A percentile compares a stretch with the other conserved stretches of the same genome.
Conservation (phyloP, 2,113 vertebrate species). For the Bettongia penicillata region DNA sequence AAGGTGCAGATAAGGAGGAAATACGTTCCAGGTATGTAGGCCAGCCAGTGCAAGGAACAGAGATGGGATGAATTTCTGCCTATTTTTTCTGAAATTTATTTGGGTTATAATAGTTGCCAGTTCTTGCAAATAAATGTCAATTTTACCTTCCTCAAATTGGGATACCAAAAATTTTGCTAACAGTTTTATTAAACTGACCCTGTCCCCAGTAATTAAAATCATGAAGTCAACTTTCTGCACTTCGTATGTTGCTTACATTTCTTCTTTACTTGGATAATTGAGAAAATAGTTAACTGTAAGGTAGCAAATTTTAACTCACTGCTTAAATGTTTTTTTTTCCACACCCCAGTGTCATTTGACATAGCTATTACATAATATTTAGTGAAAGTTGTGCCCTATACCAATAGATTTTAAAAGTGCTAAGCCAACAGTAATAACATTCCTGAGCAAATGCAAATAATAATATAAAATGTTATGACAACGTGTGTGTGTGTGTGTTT, state of each 20-base stretch:
- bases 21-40: neutral
- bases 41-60: neutral
- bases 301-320: neutral
- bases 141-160: neutral
- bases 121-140: neutral
- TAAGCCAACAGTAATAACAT: neutral
- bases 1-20: neutral
- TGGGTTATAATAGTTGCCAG: neutral
- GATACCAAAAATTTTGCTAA: neutral
- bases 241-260: neutral
- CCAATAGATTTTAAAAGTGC: neutral
- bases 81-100: neutral
- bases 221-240: neutral
- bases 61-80: neutral
- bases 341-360: neutral
- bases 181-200: neutral
- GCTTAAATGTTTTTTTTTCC: neutral
- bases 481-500: neutral
- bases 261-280: slow-evolving; percentile 4
- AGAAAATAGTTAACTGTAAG: neutral
- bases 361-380: neutral
- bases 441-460: neutral
- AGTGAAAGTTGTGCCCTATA: neutral
- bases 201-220: neutral
- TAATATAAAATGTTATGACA: neutral